These are phyloP conservation scores for Bimastos eiseni DNA, from an alignment of 2,888 invertebrate species.

Conservation along the genomic window DNA sequence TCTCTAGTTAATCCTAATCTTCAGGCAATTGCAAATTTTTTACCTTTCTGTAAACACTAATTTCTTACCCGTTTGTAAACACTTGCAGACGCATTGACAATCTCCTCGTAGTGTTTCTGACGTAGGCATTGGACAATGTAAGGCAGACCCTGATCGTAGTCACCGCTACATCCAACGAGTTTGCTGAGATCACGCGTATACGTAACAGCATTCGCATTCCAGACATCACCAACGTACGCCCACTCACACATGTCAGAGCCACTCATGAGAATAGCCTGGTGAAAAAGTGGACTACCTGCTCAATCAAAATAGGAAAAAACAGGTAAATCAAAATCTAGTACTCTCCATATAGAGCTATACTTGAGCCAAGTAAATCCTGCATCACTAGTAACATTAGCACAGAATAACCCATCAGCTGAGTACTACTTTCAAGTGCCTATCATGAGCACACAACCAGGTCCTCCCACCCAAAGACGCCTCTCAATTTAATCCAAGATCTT, in stretches of 20 bases:
- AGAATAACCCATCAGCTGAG: background rate
- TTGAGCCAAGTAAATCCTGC: background rate
- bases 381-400: background rate
- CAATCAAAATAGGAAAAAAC: background rate
- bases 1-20: background rate
- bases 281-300: constrained; percentile 54
- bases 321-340: background rate
- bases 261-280: constrained; percentile 63
- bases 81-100: constrained; percentile 59
- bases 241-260: constrained; percentile 63
- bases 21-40: constrained; percentile 26
- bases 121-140: constrained; percentile 60
- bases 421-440: background rate
- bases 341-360: background rate
- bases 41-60: constrained; percentile 53
- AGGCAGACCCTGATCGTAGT: constrained; percentile 49
- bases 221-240: constrained; percentile 52
- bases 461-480: too few species aligned
- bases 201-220: constrained; percentile 48
- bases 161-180: constrained; percentile 48
- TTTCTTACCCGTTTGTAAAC: constrained; percentile 53
- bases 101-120: constrained; percentile 55
- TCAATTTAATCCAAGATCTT: too few species aligned
- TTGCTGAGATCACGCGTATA: constrained; percentile 58
- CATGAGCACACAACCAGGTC: too few species aligned